A percentile compares a stretch with the other conserved stretches of the same genome.
phyloP scores from a whole-genome alignment of 1,140 invertebrate genomes.

The Euura saliciscinereae region DNA sequence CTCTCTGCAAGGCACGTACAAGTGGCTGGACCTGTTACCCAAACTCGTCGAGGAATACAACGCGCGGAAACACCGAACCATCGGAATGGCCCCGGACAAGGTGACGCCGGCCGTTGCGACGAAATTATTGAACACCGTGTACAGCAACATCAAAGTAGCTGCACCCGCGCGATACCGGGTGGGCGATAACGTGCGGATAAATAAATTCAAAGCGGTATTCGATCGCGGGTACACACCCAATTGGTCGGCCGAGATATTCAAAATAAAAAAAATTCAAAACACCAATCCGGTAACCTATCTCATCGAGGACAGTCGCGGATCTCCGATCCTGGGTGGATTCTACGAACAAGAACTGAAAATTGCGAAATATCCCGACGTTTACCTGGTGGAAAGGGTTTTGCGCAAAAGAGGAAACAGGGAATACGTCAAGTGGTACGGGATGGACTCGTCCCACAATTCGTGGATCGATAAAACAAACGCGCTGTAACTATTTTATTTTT shows the following conservation, averaged over 20 bases:
- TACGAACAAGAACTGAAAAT: conserved; percentile 38
- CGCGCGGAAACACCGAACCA: conserved; percentile 50
- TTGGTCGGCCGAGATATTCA: conserved; percentile 42
- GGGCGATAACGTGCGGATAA: too few relatives aligned
- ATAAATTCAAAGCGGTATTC: conserved; percentile 27
- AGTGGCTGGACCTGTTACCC: conserved; percentile 48
- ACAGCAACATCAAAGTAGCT: too few relatives aligned
- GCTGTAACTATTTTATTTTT: conserved; percentile 21
- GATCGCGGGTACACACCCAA: conserved; percentile 38
- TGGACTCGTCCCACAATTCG: conserved; percentile 26
- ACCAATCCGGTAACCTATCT: conserved; percentile 36
- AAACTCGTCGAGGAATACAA: conserved; percentile 52
- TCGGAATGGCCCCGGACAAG: conserved; percentile 46
- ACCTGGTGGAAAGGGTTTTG: conserved; percentile 39
- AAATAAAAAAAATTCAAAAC: conserved; percentile 28
- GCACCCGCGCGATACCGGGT: too few relatives aligned
- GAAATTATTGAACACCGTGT: too few relatives aligned
- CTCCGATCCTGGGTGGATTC: conserved; percentile 35
- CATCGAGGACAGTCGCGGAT: conserved; percentile 24
- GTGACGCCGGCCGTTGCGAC: conserved; percentile 27
- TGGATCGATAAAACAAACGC: conserved; percentile 16
- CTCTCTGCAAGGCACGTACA: conserved; percentile 46
- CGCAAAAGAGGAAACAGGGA: conserved; percentile 31
- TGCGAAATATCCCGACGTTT: conserved; percentile 33
- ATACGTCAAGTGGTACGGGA: conserved; percentile 36